Conservation (phyloP, 92 coral and sea anemone species). For the Epizoanthus illoricatus region DNA sequence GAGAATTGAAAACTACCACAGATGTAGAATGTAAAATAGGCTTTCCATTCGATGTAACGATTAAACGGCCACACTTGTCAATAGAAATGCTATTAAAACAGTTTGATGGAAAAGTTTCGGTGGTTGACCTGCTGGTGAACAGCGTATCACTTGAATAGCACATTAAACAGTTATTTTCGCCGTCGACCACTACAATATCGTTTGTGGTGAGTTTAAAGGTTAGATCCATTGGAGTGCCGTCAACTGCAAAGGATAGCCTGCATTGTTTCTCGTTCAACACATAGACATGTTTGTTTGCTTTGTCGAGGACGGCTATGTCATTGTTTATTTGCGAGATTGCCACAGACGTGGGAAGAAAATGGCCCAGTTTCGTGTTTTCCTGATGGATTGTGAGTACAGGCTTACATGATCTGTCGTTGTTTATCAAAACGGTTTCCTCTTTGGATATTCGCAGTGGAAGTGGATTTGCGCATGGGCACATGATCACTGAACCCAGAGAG, state of each 20-base stretch:
- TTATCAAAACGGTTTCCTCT: neutral
- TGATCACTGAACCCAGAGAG: neutral
- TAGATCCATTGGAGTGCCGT: conserved; percentile 11
- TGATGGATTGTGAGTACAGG: conserved; percentile 17
- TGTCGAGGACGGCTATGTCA: conserved; percentile 38
- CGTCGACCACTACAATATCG: conserved; percentile 18
- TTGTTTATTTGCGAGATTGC: conserved; percentile 15
- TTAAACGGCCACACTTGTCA: neutral
- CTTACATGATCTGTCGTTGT: neutral
- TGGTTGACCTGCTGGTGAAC: conserved; percentile 1
- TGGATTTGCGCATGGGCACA: conserved; percentile 26
- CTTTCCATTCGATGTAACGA: conserved; percentile 7
- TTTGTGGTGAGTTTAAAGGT: neutral
- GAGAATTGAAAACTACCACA: conserved; percentile 3
- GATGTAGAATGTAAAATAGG: neutral
- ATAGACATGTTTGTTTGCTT: conserved; percentile 30
- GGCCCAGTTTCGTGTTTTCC: neutral
- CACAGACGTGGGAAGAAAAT: conserved; percentile 19
- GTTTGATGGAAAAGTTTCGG: neutral
- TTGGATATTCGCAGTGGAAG: conserved; percentile 26
- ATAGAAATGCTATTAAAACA: conserved; percentile 17
- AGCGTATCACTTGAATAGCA: neutral
- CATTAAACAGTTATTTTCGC: neutral
- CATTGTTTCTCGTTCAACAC: conserved; percentile 14
- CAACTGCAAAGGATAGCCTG: conserved; percentile 11